Percentiles rank a stretch among this genome's conserved stretches.
Evolutionary conservation across 2,888 invertebrate species (phyloP).

Genomic region (Noctua janthe): DNA sequence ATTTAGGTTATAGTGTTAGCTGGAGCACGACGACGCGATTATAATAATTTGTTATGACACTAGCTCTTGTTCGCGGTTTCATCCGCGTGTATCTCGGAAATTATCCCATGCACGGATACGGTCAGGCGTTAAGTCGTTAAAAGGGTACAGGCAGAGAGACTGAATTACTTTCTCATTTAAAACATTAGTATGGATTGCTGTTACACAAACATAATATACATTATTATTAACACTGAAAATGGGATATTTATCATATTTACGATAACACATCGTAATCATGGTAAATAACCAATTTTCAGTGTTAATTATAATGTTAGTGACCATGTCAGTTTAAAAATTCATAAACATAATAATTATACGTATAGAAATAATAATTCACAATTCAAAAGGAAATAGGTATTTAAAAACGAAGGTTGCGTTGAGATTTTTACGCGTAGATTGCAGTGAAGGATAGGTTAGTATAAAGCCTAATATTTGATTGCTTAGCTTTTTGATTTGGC

Average conservation of each 20-base stretch:
- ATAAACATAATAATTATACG: too few species aligned
- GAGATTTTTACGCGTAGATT: too few species aligned
- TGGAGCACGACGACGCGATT: not conserved
- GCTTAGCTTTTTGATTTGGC: not conserved
- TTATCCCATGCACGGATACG: not conserved
- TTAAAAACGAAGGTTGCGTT: too few species aligned
- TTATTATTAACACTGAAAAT: too few species aligned
- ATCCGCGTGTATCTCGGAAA: not conserved
- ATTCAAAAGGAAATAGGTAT: too few species aligned
- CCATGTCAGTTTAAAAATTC: too few species aligned
- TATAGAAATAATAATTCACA: too few species aligned
- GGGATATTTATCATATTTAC: too few species aligned
- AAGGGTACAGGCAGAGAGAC: not conserved
- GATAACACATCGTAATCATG: too few species aligned
- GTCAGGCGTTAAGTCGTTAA: not conserved
- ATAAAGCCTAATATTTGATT: not conserved
- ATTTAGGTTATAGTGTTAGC: constrained; percentile 7
- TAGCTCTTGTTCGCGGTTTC: not conserved
- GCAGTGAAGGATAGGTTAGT: not conserved
- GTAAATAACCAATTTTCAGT: too few species aligned
- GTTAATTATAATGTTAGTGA: too few species aligned
- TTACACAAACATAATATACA: not conserved
- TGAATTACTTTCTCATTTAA: not conserved
- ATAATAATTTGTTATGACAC: constrained; percentile 10
- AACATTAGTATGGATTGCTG: not conserved